phyloP scores from a whole-genome alignment of 2,797 vertebrate genomes.

The Gymnoscopelus microlampas region DNA sequence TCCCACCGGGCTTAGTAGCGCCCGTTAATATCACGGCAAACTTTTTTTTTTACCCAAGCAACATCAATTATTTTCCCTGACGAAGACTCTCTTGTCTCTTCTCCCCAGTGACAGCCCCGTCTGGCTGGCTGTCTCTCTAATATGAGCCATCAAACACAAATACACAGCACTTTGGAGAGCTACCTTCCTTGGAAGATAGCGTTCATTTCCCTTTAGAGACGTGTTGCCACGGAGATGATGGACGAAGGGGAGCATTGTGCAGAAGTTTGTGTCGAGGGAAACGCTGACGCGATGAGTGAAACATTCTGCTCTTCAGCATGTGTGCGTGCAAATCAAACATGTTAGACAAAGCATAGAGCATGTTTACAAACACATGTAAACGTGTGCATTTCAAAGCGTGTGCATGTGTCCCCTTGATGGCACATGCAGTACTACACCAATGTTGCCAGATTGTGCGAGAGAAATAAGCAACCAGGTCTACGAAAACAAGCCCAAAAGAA shows the following conservation, averaged over 20 bases:
- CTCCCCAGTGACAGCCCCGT: conserved; percentile 18
- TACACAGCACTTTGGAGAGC: background rate
- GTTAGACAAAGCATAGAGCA: background rate
- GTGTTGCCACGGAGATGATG: background rate
- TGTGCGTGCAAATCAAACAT: background rate
- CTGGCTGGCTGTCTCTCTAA: conserved; percentile 11
- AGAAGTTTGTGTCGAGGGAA: background rate
- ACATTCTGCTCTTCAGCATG: background rate
- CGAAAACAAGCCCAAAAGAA: too few relatives aligned
- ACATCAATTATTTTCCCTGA: conserved; percentile 20
- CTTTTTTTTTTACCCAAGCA: conserved; percentile 41
- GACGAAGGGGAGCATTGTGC: background rate
- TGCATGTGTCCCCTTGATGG: too few relatives aligned
- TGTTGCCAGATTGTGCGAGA: too few relatives aligned
- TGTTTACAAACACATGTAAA: background rate
- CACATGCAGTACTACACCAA: too few relatives aligned
- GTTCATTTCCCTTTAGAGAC: background rate
- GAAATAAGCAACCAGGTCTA: too few relatives aligned
- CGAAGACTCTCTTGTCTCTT: conserved; percentile 18
- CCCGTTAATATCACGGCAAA: conserved; percentile 51
- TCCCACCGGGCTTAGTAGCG: conserved; percentile 40
- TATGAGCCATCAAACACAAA: background rate
- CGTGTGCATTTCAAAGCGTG: too few relatives aligned
- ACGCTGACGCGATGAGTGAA: background rate
- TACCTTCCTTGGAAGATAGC: background rate